Evolutionary conservation across 23 tunicate species (phyloP).

Genomic region (Halocynthia roretzi): DNA sequence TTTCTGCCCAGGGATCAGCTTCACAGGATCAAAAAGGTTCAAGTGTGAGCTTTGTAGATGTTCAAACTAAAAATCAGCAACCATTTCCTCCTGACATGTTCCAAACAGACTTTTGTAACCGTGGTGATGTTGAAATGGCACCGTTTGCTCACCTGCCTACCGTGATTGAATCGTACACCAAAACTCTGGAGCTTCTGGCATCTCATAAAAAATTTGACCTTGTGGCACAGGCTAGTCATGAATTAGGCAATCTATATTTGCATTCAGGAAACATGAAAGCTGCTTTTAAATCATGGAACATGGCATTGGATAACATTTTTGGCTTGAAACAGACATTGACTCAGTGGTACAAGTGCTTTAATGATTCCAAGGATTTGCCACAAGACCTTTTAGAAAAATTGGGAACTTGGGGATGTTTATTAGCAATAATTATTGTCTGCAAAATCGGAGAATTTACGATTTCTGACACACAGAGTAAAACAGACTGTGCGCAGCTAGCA

Average conservation of each 20-base stretch:
- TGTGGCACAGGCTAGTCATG: constrained; percentile 77
- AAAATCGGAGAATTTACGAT: constrained; percentile 74
- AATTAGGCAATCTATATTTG: constrained; percentile 53
- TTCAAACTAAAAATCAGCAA: constrained; percentile 14
- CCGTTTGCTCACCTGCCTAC: constrained; percentile 71
- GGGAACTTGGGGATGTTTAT: constrained; percentile 87
- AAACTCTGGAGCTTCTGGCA: constrained; percentile 68
- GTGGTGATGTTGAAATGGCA: constrained; percentile 44
- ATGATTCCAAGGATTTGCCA: constrained; percentile 45
- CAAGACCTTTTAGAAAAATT: constrained; percentile 29
- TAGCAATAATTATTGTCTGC: constrained; percentile 49
- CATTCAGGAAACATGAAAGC: constrained; percentile 67
- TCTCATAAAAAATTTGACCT: constrained; percentile 63
- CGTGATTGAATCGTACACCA: constrained; percentile 64
- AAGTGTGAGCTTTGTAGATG: constrained; percentile 17
- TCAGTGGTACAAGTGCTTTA: constrained; percentile 35
- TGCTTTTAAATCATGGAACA: constrained; percentile 66
- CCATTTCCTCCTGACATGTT: constrained; percentile 62
- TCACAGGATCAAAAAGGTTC: constrained; percentile 2
- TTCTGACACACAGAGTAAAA: constrained; percentile 24
- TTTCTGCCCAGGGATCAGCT: constrained; percentile 4
- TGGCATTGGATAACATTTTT: constrained; percentile 59
- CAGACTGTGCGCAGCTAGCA: constrained; percentile 60
- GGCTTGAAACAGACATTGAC: constrained; percentile 26
- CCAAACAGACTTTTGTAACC: constrained; percentile 35